Base-by-base conservation (phyloP, 2,888 invertebrate species). In the Halocaridina rubra region DNA sequence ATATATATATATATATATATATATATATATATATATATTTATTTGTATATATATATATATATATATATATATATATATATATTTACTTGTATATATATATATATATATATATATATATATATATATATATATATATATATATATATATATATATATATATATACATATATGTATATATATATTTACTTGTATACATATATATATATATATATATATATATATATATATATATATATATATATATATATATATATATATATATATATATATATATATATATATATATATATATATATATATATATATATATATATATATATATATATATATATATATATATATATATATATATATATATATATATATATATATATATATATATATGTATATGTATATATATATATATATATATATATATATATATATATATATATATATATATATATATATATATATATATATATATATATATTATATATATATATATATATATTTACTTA, bases 21-120 rank as follows among this genome's bases (percentile, higher is more conserved):
- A 39, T 39, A 39, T 39, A 13, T 39, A 13, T 39, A 13, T 39
- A 13, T 39, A 13, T 39, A 39, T 39, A 13, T 39, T 7, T 39
- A 39, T 39, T 8, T 39, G 39, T 39, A 39, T 39, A 39, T 39
- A 39, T 39, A 13, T 39, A 13, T 39, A 39, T 39, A 39, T 39
- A 39, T 39, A 39, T 39, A 39, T 39, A 13, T 39, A 13, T 13
- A 39, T 39, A 39, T 39, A 39, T 39, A 39, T 39, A 39, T 39
- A 39, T 39, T 8, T 39, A 39, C n/a, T 57, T 75, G 46, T 78
- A 78, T 75, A 75, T 75, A 46, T 75, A 75, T 75, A 75, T 75
- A 75, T 78, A 74, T 78, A 71, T 78, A 78, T 71, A 78, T 78
- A 74, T 71, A 78, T 78, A 78, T 72, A 78, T 78, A 71, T 71